Evolutionary conservation across 2,888 invertebrate genomes (phyloP), one percentile per base, ranked within the genome.

Genomic region (Furcula furcula): DNA sequence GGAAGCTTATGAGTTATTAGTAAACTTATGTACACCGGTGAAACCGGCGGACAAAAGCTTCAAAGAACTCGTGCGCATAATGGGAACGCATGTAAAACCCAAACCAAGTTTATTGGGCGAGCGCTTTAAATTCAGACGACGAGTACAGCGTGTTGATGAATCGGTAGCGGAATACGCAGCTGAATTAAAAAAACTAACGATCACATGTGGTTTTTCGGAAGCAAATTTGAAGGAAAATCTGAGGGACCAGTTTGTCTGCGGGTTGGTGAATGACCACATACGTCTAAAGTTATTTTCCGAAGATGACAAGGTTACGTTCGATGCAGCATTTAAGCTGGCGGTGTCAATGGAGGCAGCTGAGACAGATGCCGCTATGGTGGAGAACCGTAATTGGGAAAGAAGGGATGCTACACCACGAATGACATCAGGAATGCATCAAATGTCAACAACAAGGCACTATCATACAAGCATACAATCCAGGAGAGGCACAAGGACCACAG

Each of bases 11-110:
- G 35, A 29, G 13, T 14, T 35, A 2, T 11, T 30, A 5, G 27
- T 27, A 15, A 27, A 27, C 9, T 6, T 27, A 7, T 14, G n/a
- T 10, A 27, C 15, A 3, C 33, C 32, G 4, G 29, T 1, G 0
- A 29, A 25, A 16, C 33, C 29, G 2, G 29, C 7, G 1, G 6
- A 7, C 5, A 29, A 25, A 18, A 33, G 18, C 1, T 25, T 33
- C n/a, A 9, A 22, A 7, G 15, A 29, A n/a, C 7, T 31, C 1
- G 11, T 9, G 10, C 3, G 1, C 2, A 18, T 26, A 6, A 30
- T 34, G 30, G 20, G 13, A 12, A 29, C 16, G n/a, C 29, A 34
- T n/a, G 3, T 37, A 1, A 29, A 34, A 21, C 34, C 21, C 1
- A 29, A 15, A 15, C 37, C 37, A 2, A 29, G 25, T 25, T 10